A percentile compares a stretch with the other conserved stretches of the same genome.
Evolutionary conservation across 2,888 invertebrate genomes (phyloP).

Genomic region (Hypolimnas misippus): DNA sequence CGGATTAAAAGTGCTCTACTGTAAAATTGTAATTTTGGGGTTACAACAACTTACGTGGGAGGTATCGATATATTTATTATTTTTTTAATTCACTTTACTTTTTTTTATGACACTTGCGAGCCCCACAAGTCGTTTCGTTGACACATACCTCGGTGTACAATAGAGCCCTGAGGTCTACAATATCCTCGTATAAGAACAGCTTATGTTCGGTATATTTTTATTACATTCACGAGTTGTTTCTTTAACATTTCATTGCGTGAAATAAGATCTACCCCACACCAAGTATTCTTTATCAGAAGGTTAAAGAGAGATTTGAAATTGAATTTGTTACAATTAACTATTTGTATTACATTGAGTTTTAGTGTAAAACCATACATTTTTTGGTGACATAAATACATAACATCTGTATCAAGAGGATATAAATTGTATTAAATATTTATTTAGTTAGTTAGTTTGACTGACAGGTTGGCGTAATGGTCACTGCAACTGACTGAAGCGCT

Average conservation of each 20-base stretch:
- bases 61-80: no score
- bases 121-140: slow-evolving; percentile 6
- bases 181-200: slow-evolving; percentile 14
- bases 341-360: not conserved
- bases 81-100: not conserved
- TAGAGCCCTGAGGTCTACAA: not conserved
- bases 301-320: not conserved
- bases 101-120: not conserved
- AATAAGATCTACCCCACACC: not conserved
- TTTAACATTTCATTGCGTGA: not conserved
- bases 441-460: no score
- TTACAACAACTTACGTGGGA: no score
- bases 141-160: slow-evolving; percentile 7
- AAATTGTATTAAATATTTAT: no score
- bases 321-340: not conserved
- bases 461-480: no score
- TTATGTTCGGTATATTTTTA: not conserved
- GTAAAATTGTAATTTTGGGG: no score
- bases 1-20: no score
- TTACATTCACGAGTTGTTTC: not conserved
- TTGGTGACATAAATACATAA: no score
- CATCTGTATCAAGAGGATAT: no score
- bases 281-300: not conserved
- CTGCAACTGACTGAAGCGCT: no score
- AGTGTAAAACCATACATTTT: no score